Evolutionary conservation across 2,888 invertebrate species (phyloP), one percentile per base, ranked within the genome.

Genomic region (Molanna angustata): DNA sequence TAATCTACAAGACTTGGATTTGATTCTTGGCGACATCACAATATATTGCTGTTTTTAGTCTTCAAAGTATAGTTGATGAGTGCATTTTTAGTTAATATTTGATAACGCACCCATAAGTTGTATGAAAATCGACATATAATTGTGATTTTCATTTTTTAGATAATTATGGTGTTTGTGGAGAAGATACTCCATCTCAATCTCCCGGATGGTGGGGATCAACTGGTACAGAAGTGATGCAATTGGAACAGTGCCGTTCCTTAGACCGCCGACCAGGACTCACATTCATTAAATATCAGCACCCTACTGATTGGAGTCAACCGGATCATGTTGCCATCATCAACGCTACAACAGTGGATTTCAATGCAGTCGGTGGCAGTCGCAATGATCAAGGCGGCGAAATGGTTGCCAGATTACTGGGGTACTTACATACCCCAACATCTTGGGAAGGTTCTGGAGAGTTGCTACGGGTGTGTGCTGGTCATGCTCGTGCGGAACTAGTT

Each of bases 181-280:
- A 91, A 65, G 90, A 90, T 63, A 88, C 88, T 17, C 87, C 88
- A 0, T 87, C 88, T 6, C 87, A 88, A 65, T 85, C 86, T 60
- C 85, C 87, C 0, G 91, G 90, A 1, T 94, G 94, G 94, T 94
- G 94, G 94, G 92, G 92, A 2, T 73, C 84, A 1, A 86, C 88
- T 54, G 93, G 92, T 16, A 85, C 85, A 0, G 87, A 87, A 69
- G 83, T 90, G 19, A 79, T 81, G 0, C 73, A 76, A 32, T 85
- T 92, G 0, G 83, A 86, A 21, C 83, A 90, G 65, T 95, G 95
- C 65, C 85, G 90, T 52, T 74, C 81, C 45, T 72, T 85, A 61
- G 91, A 91, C 68, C 84, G 84, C 59, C 79, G 93, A 18, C 93
- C 95, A 0, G 96, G 95, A 0, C 76, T 95, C 2, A 94, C 94